Evolutionary conservation across 2,888 invertebrate genomes (phyloP), one percentile per base, ranked within the genome.

Genomic region (Drosophila neutralis): DNA sequence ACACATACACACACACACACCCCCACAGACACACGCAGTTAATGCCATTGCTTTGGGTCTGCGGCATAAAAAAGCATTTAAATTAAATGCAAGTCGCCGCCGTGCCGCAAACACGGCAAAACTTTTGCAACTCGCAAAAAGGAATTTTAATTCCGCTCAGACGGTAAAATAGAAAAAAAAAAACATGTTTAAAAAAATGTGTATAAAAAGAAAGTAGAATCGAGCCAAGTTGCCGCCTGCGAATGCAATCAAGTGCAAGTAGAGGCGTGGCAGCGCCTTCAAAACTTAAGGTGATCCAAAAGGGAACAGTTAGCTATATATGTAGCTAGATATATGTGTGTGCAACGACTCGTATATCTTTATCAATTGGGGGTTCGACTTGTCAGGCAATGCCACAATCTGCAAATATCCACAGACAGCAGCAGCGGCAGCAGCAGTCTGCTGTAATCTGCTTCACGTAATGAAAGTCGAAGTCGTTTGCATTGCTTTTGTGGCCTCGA

Each of bases 391-490:
- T 76, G 75, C 61, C 76, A 54, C 75, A 76, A 64, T 59, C 64
- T 69, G 58, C 36, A 56, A 57, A 57, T 57, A 40, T 29, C 13
- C 29, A 40, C 40, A 65, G 64, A 53, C 69, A 60, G 74, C 54
- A 45, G 73, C 33, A 27, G 35, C 24, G n/a, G 31, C 31, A 7
- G n/a, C 10, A 29, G 29, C n/a, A 45, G 58, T 42, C 71, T 62
- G 52, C 72, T 53, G 29, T 56, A 49, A 29, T 51, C 29, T n/a
- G 51, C 51, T 65, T 68, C 45, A 45, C 54, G 74, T 77, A 86
- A 86, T 86, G 86, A 83, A 83, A 81, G 75, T 65, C 78, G 71
- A 82, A 85, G 81, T 83, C 87, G 87, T 78, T 85, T 85, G 85
- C 85, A 85, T 82, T 85, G 81, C 88, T 87, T 87, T 82, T 85